Base-by-base conservation (phyloP, 2,797 vertebrate genomes). In the Sebastes matsubarae region DNA sequence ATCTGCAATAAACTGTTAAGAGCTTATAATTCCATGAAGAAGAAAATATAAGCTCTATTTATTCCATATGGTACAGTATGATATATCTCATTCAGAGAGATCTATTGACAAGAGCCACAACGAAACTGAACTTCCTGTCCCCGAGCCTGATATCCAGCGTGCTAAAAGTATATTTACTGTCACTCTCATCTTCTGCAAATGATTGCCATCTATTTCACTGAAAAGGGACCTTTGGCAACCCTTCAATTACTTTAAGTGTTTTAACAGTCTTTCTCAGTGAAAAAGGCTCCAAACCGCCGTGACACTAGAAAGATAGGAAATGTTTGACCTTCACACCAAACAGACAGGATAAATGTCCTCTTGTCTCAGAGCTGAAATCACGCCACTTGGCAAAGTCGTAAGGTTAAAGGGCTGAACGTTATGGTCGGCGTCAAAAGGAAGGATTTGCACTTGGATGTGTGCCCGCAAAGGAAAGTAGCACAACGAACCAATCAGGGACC, bases 201-300 rank as follows among this genome's bases (percentile, higher is more conserved):
- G 77, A 83, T 79, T 77, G 83, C 67, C 32, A 76, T 83, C 75
- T 68, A 34, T 72, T 81, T 72, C 63, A 81, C 59, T 61, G 34
- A 69, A 82, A 60, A 11, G 30, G 18, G 54, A 80, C 82, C 69
- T 82, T 55, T 69, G 68, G n/a, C 34, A 81, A 81, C 55, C 27
- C 77, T 77, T 77, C 73, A 81, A 65, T 89, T 80, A 72, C 71
- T 68, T 3, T 12, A 34, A 84, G 84, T 72, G 75, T 81, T 77
- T 77, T 72, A 82, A 86, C 71, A 87, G 72, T 34, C n/a, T 63
- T 54, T 66, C 20, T 69, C 22, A 0, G 25, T 1, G 63, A 52
- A 22, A 25, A 77, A 30, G 29, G 50, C 46, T 52, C 14, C 24
- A 71, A 70, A 65, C 46, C 64, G 50, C 36, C 10, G 30, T 76